Evolutionary conservation across 2,797 vertebrate species (phyloP).

Genomic region (Fringilla coelebs): DNA sequence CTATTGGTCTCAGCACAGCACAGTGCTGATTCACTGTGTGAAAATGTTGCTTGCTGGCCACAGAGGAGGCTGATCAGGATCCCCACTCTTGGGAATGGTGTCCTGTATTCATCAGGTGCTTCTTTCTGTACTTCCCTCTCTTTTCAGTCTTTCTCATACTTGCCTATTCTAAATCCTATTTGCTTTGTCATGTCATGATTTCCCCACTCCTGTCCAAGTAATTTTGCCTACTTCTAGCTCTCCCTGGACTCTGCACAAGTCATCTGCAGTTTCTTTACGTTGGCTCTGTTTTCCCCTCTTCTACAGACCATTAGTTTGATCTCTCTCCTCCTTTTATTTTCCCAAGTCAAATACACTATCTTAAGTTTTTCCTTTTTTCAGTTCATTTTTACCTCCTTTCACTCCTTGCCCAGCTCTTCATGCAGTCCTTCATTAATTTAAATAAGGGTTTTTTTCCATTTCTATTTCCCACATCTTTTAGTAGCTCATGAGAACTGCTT

Average conservation of each 20-base stretch:
- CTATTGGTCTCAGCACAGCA: not conserved
- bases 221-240: not conserved
- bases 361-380: not conserved
- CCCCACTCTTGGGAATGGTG: not conserved
- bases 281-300: not conserved
- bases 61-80: not conserved
- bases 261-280: not conserved
- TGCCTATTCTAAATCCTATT: not conserved
- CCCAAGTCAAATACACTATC: not conserved
- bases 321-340: not conserved
- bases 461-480: not conserved
- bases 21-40: not conserved
- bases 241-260: not conserved
- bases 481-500: not conserved
- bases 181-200: not conserved
- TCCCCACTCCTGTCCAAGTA: not conserved
- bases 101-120: not conserved
- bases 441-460: not conserved
- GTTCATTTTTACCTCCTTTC: not conserved
- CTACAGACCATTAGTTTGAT: not conserved
- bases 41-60: not conserved
- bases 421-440: not conserved
- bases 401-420: not conserved
- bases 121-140: not conserved
- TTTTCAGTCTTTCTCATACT: not conserved